A percentile compares a stretch with the other conserved stretches of the same genome.
Conservation (phyloP, 2,888 invertebrate genomes). For the Coecobrya sp. region DNA sequence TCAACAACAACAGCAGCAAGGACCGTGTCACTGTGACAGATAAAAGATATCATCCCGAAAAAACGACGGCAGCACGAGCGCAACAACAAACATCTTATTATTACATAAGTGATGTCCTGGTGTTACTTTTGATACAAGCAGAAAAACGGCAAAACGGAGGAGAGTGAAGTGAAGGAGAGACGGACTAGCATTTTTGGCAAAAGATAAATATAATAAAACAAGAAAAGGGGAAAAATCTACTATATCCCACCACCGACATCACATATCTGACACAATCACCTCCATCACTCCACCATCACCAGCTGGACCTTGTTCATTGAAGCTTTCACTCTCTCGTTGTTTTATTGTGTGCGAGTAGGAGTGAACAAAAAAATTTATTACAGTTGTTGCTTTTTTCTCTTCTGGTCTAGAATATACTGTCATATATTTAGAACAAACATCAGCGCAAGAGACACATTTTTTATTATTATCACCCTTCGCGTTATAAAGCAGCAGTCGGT, state of each 20-base stretch:
- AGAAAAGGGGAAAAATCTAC: background rate
- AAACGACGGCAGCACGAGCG: background rate
- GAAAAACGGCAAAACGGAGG: background rate
- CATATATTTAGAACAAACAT: conserved; percentile 49
- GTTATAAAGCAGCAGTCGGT: conserved; percentile 28
- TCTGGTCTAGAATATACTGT: background rate
- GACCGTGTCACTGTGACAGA: conserved; percentile 69
- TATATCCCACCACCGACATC: conserved; percentile 21
- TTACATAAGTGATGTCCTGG: background rate
- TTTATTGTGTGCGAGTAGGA: conserved; percentile 25
- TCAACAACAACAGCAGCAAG: conserved; percentile 27
- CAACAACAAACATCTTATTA: conserved; percentile 38
- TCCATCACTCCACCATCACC: conserved; percentile 15
- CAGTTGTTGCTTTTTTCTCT: conserved; percentile 61
- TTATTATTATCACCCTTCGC: conserved; percentile 26
- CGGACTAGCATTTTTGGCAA: background rate
- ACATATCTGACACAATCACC: conserved; percentile 25
- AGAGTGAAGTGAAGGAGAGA: background rate
- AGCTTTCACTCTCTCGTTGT: conserved; percentile 22
- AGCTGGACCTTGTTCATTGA: conserved; percentile 55
- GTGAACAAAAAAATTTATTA: conserved; percentile 50
- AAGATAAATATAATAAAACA: conserved; percentile 31
- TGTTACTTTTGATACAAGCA: background rate
- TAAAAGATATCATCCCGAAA: conserved; percentile 29
- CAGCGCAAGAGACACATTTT: background rate